Evolutionary conservation across 2,113 vertebrate species (phyloP).

Genomic region (Monarcha castaneiventris): DNA sequence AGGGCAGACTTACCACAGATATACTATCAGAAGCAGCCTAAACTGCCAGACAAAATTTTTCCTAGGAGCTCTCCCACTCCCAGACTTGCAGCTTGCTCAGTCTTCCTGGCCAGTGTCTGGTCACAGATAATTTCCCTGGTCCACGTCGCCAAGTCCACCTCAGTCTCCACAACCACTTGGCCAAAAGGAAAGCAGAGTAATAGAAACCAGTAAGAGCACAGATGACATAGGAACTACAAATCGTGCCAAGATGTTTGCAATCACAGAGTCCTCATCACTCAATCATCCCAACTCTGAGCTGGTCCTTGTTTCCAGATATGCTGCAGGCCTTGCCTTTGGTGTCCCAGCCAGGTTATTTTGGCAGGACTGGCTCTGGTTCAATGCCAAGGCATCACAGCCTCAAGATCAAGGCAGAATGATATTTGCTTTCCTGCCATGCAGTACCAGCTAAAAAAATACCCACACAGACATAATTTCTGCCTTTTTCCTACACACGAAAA

Average conservation of each 20-base stretch:
- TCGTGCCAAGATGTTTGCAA: neutral
- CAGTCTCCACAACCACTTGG: neutral
- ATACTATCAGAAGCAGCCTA: neutral
- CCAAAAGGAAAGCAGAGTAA: neutral
- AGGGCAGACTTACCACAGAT: neutral
- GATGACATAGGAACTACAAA: neutral
- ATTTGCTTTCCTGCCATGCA: neutral
- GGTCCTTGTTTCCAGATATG: neutral
- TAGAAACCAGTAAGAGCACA: neutral
- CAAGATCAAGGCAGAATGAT: neutral
- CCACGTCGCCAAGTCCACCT: neutral
- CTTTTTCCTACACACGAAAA: neutral
- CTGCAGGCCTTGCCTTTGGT: neutral
- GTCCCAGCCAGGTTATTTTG: constrained; percentile 49
- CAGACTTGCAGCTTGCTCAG: neutral
- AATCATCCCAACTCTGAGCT: neutral
- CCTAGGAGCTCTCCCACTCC: neutral
- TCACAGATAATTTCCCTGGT: neutral
- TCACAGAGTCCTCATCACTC: neutral
- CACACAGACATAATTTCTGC: neutral
- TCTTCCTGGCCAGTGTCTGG: neutral
- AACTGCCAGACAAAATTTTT: neutral
- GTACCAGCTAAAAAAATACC: neutral
- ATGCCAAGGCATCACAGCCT: neutral
- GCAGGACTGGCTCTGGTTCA: neutral